Percentiles rank a stretch among this genome's conserved stretches.
Conservation (phyloP, 64 coral and sea anemone genomes). For the Hydrozoanthus tunicans region DNA sequence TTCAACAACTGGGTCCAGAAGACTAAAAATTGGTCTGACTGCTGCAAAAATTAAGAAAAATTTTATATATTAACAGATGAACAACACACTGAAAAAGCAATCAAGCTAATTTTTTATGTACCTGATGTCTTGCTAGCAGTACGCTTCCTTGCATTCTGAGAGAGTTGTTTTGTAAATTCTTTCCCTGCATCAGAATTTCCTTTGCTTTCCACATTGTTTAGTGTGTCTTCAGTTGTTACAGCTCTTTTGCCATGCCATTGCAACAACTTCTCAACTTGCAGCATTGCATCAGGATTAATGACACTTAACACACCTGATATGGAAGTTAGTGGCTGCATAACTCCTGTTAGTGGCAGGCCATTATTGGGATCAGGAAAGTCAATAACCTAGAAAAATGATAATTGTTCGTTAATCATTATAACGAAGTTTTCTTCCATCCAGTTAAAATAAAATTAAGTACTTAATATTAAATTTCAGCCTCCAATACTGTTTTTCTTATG, state of each 20-base stretch:
- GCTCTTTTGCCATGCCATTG: slow-evolving; percentile 59
- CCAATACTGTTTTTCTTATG: too few relatives aligned
- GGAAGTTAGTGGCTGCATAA: slow-evolving; percentile 83
- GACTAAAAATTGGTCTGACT: too few relatives aligned
- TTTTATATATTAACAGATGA: neutral
- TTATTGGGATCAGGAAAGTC: slow-evolving; percentile 72
- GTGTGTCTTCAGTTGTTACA: neutral
- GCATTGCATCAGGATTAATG: slow-evolving; percentile 57
- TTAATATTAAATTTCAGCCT: too few relatives aligned
- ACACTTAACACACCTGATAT: slow-evolving; percentile 68
- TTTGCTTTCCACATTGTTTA: neutral
- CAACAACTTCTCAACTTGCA: slow-evolving; percentile 76
- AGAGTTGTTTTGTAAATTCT: neutral
- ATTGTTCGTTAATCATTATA: too few relatives aligned
- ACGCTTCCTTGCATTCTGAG: neutral
- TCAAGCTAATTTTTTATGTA: neutral
- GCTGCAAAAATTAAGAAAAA: neutral
- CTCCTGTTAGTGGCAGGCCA: slow-evolving; percentile 67
- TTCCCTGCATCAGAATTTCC: neutral
- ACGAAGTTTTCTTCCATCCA: too few relatives aligned
- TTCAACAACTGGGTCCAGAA: too few relatives aligned
- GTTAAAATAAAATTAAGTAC: too few relatives aligned
- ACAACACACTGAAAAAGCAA: neutral
- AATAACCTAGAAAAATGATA: slow-evolving; percentile 57
- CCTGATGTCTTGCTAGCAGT: neutral